These are phyloP conservation scores for Pelochelys cantorii DNA, from an alignment of 2,797 vertebrate genomes.

Conservation along the genomic window DNA sequence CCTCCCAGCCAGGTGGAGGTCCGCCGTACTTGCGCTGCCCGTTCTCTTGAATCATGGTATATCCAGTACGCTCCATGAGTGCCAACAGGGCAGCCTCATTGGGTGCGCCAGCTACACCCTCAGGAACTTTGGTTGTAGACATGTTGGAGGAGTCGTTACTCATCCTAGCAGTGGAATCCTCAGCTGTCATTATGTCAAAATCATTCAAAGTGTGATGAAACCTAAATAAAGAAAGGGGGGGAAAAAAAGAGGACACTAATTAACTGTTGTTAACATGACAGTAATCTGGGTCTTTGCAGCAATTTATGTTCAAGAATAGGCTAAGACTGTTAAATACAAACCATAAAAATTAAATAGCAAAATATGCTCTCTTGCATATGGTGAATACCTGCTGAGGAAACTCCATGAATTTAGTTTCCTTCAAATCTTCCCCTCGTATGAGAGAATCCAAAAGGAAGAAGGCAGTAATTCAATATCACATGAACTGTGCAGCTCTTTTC, in stretches of 20 bases:
- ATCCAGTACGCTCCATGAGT: conserved; percentile 94
- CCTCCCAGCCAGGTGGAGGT: conserved; percentile 95
- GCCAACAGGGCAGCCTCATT: conserved; percentile 91
- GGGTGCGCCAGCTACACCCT: conserved; percentile 91
- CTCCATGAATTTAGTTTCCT: not conserved
- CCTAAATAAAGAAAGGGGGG: conserved; percentile 74
- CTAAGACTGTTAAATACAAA: not conserved
- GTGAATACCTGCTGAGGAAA: not conserved
- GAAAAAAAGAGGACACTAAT: not conserved
- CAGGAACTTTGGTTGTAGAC: conserved; percentile 83
- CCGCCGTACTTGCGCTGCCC: conserved; percentile 96
- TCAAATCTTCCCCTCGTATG: not conserved
- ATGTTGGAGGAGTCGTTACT: conserved; percentile 87
- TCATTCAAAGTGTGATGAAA: conserved; percentile 88
- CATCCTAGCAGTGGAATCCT: conserved; percentile 94
- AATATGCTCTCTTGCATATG: not conserved
- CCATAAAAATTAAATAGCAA: not conserved
- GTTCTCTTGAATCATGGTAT: conserved; percentile 96
- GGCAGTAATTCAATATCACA: not conserved
- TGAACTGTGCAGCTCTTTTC: not conserved
- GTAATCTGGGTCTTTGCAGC: not conserved
- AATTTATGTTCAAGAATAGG: not conserved
- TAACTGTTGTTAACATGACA: conserved; percentile 9
- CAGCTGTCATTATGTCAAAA: conserved; percentile 97
- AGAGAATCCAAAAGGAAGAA: not conserved